Evolutionary conservation across 2,113 vertebrate species (phyloP).

Genomic region (Sebastes schlegelii): DNA sequence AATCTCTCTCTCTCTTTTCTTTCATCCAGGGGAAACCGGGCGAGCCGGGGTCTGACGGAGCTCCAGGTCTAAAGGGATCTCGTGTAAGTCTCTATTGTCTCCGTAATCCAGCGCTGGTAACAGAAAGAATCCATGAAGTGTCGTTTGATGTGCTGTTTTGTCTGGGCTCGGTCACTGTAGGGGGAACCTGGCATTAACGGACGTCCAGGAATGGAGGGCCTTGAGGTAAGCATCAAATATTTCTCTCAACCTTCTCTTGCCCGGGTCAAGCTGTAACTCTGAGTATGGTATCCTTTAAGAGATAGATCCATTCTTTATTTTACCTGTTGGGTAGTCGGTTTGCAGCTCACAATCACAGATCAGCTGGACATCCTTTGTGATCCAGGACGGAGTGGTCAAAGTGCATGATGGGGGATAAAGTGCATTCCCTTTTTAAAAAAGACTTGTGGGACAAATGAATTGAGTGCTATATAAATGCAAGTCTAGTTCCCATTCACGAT

Average conservation of each 20-base stretch:
- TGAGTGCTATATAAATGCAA: too few species aligned
- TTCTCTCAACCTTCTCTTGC: neutral
- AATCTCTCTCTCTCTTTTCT: slow-evolving; percentile 6
- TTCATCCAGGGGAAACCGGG: slow-evolving; percentile 79
- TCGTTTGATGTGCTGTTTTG: slow-evolving; percentile 45
- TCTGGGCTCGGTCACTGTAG: slow-evolving; percentile 76
- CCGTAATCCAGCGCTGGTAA: slow-evolving; percentile 41
- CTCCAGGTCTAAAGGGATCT: slow-evolving; percentile 74
- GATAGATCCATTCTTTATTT: too few species aligned
- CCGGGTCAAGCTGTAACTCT: neutral
- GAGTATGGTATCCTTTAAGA: neutral
- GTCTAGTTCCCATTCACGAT: too few species aligned
- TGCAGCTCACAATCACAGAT: too few species aligned
- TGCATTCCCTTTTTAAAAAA: too few species aligned
- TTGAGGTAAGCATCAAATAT: slow-evolving; percentile 79
- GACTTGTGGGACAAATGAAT: too few species aligned
- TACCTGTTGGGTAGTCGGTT: too few species aligned
- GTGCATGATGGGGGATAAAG: too few species aligned
- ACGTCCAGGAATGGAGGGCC: slow-evolving; percentile 85
- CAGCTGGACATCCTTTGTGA: too few species aligned
- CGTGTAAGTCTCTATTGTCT: slow-evolving; percentile 68
- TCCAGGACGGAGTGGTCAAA: too few species aligned
- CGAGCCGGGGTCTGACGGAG: slow-evolving; percentile 70
- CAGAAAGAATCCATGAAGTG: slow-evolving; percentile 25
- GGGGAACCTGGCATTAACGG: slow-evolving; percentile 87